Conservation (phyloP, 2,797 vertebrate genomes). For the Xiphophorus birchmanni region DNA sequence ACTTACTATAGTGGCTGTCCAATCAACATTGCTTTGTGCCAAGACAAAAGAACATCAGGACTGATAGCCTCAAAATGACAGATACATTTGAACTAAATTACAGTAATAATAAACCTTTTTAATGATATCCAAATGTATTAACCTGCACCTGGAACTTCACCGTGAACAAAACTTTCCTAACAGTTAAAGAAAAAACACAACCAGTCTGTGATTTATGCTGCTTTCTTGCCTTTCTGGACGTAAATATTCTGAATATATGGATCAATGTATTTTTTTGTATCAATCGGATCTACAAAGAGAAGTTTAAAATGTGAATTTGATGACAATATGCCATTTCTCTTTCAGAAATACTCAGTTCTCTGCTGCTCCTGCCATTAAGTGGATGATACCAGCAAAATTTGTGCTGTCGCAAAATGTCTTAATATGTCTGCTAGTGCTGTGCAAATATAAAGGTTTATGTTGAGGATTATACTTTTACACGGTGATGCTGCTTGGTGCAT, state of each 20-base stretch:
- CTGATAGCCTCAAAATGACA: constrained; percentile 9
- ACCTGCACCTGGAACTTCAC: constrained; percentile 4
- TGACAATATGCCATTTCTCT: constrained; percentile 52
- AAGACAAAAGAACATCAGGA: constrained; percentile 16
- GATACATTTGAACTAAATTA: background rate
- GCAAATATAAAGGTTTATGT: constrained; percentile 60
- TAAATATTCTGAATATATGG: constrained; percentile 1
- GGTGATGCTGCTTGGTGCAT: constrained; percentile 65
- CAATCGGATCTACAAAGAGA: constrained; percentile 37
- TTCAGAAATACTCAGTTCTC: constrained; percentile 38
- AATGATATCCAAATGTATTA: background rate
- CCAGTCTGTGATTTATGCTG: constrained; percentile 19
- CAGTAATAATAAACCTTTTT: background rate
- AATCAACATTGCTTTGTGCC: constrained; percentile 13
- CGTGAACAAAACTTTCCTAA: constrained; percentile 29
- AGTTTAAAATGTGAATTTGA: constrained; percentile 62
- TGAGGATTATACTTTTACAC: constrained; percentile 55
- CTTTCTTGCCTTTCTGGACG: constrained; percentile 27
- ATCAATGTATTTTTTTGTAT: constrained; percentile 26
- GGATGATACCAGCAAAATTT: constrained; percentile 62
- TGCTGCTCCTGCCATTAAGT: constrained; percentile 59
- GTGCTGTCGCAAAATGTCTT: constrained; percentile 77
- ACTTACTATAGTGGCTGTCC: background rate
- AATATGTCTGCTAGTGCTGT: constrained; percentile 75
- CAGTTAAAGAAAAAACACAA: constrained; percentile 7